Percentiles rank a stretch among this genome's conserved stretches.
These are phyloP conservation scores for Indicator maculatus DNA, from an alignment of 2,113 vertebrate species.

Conservation along the genomic window DNA sequence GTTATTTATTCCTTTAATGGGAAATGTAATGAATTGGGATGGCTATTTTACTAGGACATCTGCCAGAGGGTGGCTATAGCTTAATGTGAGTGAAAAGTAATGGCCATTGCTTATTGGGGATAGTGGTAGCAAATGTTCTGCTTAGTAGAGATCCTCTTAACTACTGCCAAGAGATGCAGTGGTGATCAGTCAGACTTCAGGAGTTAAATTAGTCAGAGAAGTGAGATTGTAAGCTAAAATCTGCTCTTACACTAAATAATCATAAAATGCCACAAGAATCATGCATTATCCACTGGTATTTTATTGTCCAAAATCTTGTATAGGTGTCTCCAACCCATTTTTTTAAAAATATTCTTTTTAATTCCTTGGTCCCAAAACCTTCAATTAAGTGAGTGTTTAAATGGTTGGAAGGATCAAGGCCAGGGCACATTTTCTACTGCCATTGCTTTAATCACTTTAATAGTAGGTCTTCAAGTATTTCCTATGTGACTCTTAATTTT, in stretches of 20 bases:
- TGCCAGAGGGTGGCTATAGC: constrained; percentile 18
- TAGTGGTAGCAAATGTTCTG: neutral
- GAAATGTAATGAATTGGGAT: neutral
- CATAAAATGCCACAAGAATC: neutral
- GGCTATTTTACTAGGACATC: neutral
- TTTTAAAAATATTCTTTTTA: neutral
- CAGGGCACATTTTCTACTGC: neutral
- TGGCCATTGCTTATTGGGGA: neutral
- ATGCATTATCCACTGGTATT: neutral
- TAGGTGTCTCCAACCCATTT: neutral
- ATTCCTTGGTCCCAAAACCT: neutral
- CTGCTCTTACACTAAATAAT: neutral
- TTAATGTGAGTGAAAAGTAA: neutral
- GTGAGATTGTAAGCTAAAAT: neutral
- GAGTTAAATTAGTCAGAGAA: neutral
- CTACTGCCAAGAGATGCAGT: neutral
- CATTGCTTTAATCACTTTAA: neutral
- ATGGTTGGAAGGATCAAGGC: neutral
- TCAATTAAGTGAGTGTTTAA: neutral
- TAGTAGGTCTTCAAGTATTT: neutral
- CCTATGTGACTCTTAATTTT: neutral
- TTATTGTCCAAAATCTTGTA: neutral
- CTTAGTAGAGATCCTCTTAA: neutral
- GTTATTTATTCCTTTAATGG: constrained; percentile 44
- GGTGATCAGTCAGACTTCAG: neutral